Conservation (phyloP, 2,888 invertebrate genomes). For the Cryptocephalus moraei region DNA sequence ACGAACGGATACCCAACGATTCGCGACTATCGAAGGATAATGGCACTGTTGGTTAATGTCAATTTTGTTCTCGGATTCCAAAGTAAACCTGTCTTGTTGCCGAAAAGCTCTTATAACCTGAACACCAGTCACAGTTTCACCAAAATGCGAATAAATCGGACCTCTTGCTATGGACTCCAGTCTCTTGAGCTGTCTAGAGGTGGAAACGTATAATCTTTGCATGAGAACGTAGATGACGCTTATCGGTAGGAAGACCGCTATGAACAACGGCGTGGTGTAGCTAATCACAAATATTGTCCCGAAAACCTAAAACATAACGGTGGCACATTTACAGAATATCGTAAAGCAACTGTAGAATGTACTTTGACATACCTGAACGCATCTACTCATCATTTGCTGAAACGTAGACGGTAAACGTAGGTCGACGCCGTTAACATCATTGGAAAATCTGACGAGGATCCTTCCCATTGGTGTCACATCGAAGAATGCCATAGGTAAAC, state of each 20-base stretch:
- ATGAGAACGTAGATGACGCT: slow-evolving; percentile 73
- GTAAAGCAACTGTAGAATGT: background rate
- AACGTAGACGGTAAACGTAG: slow-evolving; percentile 47
- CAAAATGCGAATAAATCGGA: slow-evolving; percentile 94
- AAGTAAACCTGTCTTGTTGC: slow-evolving; percentile 70
- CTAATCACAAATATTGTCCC: slow-evolving; percentile 82
- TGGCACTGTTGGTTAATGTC: slow-evolving; percentile 89
- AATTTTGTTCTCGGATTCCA: slow-evolving; percentile 78
- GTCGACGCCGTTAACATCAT: slow-evolving; percentile 59
- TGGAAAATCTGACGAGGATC: slow-evolving; percentile 66
- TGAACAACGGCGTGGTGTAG: slow-evolving; percentile 72
- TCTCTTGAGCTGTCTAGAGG: slow-evolving; percentile 87
- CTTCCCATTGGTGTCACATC: slow-evolving; percentile 71
- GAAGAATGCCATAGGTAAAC: slow-evolving; percentile 63
- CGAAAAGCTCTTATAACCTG: slow-evolving; percentile 79
- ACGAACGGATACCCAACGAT: slow-evolving; percentile 90
- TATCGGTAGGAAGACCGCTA: slow-evolving; percentile 70
- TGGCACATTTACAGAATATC: background rate
- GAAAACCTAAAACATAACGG: slow-evolving; percentile 50
- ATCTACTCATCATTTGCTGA: slow-evolving; percentile 5
- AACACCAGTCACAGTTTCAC: slow-evolving; percentile 84
- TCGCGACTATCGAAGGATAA: slow-evolving; percentile 85
- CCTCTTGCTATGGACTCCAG: slow-evolving; percentile 88
- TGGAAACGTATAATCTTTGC: slow-evolving; percentile 88
- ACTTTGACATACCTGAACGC: slow-evolving; percentile 8